These are phyloP conservation scores for Cottus gobio DNA, from an alignment of 2,113 vertebrate species.

Conservation along the genomic window DNA sequence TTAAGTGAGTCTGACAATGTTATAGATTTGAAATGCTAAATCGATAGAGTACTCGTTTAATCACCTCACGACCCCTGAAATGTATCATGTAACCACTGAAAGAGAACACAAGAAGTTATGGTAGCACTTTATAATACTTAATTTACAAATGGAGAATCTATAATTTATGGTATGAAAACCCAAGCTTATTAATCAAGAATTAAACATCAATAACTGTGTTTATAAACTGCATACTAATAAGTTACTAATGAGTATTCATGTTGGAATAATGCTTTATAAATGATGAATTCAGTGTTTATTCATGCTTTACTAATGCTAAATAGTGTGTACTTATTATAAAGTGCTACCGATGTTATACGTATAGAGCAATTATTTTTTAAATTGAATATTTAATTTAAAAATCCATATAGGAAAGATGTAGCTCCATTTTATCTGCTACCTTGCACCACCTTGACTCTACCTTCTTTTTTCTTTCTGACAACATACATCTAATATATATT, in stretches of 20 bases:
- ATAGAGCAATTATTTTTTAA: constrained; percentile 28
- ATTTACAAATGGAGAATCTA: too few relatives aligned
- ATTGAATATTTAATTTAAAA: constrained; percentile 33
- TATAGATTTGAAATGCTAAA: not conserved
- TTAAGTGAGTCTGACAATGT: not conserved
- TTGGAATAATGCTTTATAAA: too few relatives aligned
- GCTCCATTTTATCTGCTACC: constrained; percentile 13
- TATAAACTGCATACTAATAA: too few relatives aligned
- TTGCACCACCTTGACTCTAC: constrained; percentile 13
- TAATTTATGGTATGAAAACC: too few relatives aligned
- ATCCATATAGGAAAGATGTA: constrained; percentile 6
- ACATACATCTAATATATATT: constrained; percentile 43
- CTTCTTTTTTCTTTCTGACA: constrained; percentile 18
- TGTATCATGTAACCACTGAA: not conserved
- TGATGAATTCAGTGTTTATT: too few relatives aligned
- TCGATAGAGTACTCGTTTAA: constrained; percentile 1
- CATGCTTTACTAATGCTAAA: too few relatives aligned
- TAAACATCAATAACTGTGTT: too few relatives aligned
- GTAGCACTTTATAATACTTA: too few relatives aligned
- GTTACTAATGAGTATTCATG: too few relatives aligned
- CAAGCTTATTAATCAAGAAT: too few relatives aligned
- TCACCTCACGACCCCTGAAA: not conserved
- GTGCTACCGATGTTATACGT: constrained; percentile 13
- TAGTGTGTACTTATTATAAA: too few relatives aligned
- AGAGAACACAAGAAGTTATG: not conserved